Evolutionary conservation across 1,140 invertebrate species (phyloP).

Genomic region (Paraescarpia echinospica): DNA sequence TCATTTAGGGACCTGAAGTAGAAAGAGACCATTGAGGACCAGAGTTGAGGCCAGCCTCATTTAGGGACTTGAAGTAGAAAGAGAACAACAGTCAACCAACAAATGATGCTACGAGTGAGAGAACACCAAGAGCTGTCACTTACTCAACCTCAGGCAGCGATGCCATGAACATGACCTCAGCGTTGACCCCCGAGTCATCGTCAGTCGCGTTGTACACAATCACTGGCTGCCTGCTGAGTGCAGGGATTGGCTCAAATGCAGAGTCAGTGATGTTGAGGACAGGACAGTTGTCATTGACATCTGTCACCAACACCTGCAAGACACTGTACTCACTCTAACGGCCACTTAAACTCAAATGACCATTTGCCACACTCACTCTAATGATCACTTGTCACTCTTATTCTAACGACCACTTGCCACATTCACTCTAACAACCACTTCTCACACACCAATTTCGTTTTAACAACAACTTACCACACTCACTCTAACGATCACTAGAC

Average conservation of each 20-base stretch:
- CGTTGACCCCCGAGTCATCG: slow-evolving; percentile 35
- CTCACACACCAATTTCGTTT: too few relatives aligned
- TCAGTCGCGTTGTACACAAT: slow-evolving; percentile 33
- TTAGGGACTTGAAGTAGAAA: too few relatives aligned
- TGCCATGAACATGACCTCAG: slow-evolving; percentile 29
- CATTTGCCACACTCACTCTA: too few relatives aligned
- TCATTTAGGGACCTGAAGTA: too few relatives aligned
- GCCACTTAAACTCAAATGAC: too few relatives aligned
- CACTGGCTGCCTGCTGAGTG: slow-evolving; percentile 32
- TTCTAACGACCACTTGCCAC: too few relatives aligned
- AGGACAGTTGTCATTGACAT: slow-evolving; percentile 44
- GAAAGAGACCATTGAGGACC: too few relatives aligned
- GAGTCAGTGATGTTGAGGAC: slow-evolving; percentile 30
- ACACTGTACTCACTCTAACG: background rate
- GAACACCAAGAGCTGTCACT: slow-evolving; percentile 13
- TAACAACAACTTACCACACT: too few relatives aligned
- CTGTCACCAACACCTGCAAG: slow-evolving; percentile 10
- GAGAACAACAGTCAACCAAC: background rate
- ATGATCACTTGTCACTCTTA: too few relatives aligned
- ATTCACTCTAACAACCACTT: too few relatives aligned
- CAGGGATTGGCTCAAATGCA: slow-evolving; percentile 32
- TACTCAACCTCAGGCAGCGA: slow-evolving; percentile 33
- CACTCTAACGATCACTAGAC: too few relatives aligned
- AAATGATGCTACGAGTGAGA: background rate
- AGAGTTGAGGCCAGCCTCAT: too few relatives aligned